These are phyloP conservation scores for Lasioglossum lativentre DNA, from an alignment of 2,888 invertebrate species.

Conservation along the genomic window DNA sequence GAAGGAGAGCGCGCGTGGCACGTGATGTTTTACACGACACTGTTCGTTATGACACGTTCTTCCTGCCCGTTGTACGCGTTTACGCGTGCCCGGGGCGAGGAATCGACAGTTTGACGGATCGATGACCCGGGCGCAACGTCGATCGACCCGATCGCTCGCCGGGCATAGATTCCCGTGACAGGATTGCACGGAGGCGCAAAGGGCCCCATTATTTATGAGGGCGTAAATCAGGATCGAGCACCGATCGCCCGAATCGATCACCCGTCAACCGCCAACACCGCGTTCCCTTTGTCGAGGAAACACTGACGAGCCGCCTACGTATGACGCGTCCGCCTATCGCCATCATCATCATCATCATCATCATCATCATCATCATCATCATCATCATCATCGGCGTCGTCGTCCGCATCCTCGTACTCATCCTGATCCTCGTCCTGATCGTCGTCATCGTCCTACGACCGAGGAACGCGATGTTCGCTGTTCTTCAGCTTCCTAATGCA, in stretches of 20 bases:
- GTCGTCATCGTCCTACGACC: constrained; percentile 40
- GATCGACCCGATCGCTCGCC: constrained; percentile 51
- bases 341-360: constrained; percentile 4
- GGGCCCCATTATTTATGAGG: constrained; percentile 69
- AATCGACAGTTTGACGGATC: constrained; percentile 74
- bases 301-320: constrained; percentile 64
- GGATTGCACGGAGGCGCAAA: constrained; percentile 63
- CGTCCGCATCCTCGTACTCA: constrained; percentile 33
- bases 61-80: constrained; percentile 34
- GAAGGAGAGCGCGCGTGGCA: constrained; percentile 12
- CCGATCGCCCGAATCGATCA: constrained; percentile 65
- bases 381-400: not conserved
- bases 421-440: not conserved
- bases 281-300: constrained; percentile 63
- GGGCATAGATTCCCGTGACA: constrained; percentile 62
- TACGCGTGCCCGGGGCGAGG: constrained; percentile 45
- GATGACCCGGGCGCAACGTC: constrained; percentile 60
- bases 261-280: constrained; percentile 55
- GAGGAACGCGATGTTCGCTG: constrained; percentile 4
- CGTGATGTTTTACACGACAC: constrained; percentile 25
- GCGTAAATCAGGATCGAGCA: constrained; percentile 72
- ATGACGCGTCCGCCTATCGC: constrained; percentile 52
- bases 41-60: constrained; percentile 51
- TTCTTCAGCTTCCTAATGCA: not conserved
- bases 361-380: not conserved